Percentiles rank a stretch among this genome's conserved stretches.
These are phyloP conservation scores for Philaethria dido DNA, from an alignment of 2,888 invertebrate species.

Conservation along the genomic window DNA sequence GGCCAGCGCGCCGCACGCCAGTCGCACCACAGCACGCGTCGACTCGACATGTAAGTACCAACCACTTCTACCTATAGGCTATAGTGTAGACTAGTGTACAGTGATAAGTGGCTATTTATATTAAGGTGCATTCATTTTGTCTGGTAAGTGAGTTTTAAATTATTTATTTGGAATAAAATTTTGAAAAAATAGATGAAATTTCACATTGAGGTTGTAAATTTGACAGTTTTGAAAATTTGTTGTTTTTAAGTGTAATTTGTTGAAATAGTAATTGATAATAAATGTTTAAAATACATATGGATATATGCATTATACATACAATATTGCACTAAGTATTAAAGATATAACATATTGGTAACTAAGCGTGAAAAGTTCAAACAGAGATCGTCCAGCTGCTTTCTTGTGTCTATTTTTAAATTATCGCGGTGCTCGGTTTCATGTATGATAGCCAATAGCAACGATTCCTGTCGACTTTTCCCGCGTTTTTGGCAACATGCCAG, in stretches of 20 bases:
- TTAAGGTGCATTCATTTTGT: constrained; percentile 37
- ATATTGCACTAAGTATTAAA: neutral
- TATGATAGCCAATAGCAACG: constrained; percentile 67
- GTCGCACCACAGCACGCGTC: constrained; percentile 83
- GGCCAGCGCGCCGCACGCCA: constrained; percentile 67
- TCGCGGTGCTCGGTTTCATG: constrained; percentile 81
- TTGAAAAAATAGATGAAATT: neutral
- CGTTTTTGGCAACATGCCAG: constrained; percentile 78
- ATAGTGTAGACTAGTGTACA: constrained; percentile 64
- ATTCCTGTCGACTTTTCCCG: constrained; percentile 68
- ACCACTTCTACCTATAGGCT: constrained; percentile 51
- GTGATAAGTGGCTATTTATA: constrained; percentile 67
- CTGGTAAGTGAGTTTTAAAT: constrained; percentile 32
- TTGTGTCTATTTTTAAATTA: constrained; percentile 80
- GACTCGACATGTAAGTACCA: constrained; percentile 83
- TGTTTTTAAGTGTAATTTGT: neutral
- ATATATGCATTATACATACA: neutral
- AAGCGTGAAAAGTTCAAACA: constrained; percentile 48
- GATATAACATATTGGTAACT: neutral
- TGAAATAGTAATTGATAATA: neutral
- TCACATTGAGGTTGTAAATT: neutral
- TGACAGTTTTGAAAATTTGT: constrained; percentile 1
- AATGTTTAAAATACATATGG: neutral
- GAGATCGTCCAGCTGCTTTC: constrained; percentile 53
- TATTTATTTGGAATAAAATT: neutral